Base-by-base conservation (phyloP, 2,797 vertebrate genomes). In the Parauchenoglanis ngamensis region DNA sequence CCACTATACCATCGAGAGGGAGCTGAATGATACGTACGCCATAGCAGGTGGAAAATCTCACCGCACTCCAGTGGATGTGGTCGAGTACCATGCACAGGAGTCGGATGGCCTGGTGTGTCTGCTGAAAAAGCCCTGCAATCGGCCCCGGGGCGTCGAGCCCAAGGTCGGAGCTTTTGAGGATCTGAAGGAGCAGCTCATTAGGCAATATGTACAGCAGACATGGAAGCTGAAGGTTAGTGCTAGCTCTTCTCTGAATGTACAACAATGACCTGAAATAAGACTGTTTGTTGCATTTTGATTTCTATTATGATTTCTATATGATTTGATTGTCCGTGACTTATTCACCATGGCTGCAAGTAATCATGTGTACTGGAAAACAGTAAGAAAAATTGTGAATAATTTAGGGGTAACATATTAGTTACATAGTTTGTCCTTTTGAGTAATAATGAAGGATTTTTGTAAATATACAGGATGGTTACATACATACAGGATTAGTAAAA, bases 101-200 rank as follows among this genome's bases (percentile, higher is more conserved):
- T 84, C 90, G 0, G 98, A 98, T 0, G 98, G 98, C 85, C 97
- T 99, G 1, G 75, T 99, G 88, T 97, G 97, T 89, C 93, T 98
- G 7, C 94, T 99, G 49, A 96, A 96, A 90, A 98, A 94, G 87
- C 96, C 98, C 54, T 97, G 95, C 92, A 96, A 95, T 93, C 94
- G 98, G 3, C 98, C 98, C 0, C 94, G 93, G 0, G 97, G 97
- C 0, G 93, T 98, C 85, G 95, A 97, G 92, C 98, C 98, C 1
- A 99, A 99, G 94, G 97, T 96, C 2, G 98, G 98, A 23, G 96
- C 96, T 0, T 99, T 99, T 79, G 98, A 99, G 92, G 98, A 99
- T 93, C 93, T 99, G 83, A 99, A 98, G 90, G 98, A 99, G 88
- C 96, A 95, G 87, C 96, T 99, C 78, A 98, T 99, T 90, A 94